phyloP scores from a whole-genome alignment of 2,888 invertebrate genomes.

The Erannis defoliaria region DNA sequence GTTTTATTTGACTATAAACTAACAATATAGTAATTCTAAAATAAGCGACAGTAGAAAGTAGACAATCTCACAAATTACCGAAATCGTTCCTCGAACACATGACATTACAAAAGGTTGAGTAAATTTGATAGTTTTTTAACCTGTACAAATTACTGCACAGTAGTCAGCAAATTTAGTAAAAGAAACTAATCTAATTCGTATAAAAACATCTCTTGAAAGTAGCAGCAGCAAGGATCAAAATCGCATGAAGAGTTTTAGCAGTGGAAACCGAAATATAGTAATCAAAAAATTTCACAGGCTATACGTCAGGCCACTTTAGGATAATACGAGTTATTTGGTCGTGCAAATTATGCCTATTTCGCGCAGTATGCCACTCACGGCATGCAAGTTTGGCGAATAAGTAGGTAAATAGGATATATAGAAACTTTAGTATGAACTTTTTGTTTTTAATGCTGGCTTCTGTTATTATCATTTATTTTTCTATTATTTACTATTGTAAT shows the following conservation, averaged over 20 bases:
- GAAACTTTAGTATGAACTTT: no score
- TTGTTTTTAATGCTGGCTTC: no score
- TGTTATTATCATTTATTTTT: no score
- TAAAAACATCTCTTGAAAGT: conserved; percentile 4
- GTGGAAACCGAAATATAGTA: conserved; percentile 34
- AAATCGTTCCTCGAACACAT: conserved; percentile 52
- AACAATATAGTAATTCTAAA: conserved; percentile 35
- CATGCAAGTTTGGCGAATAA: conserved; percentile 16
- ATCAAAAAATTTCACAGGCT: conserved; percentile 52
- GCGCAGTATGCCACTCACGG: conserved; percentile 51
- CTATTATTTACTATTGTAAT: no score
- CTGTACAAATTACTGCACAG: conserved; percentile 51
- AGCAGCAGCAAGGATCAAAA: conserved; percentile 20
- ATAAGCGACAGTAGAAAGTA: conserved; percentile 48
- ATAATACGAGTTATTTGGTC: conserved; percentile 65
- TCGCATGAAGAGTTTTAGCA: conserved; percentile 19
- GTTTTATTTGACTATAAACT: conserved; percentile 35
- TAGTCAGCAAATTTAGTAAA: conserved; percentile 22
- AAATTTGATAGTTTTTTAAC: conserved; percentile 54
- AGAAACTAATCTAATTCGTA: neutral
- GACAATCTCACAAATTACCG: conserved; percentile 45
- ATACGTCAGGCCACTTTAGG: conserved; percentile 66
- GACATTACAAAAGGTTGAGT: conserved; percentile 49
- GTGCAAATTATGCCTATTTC: conserved; percentile 67
- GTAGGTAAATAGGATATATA: no score